Evolutionary conservation across 2,888 invertebrate genomes (phyloP).

Genomic region (Stenodema calcarata): DNA sequence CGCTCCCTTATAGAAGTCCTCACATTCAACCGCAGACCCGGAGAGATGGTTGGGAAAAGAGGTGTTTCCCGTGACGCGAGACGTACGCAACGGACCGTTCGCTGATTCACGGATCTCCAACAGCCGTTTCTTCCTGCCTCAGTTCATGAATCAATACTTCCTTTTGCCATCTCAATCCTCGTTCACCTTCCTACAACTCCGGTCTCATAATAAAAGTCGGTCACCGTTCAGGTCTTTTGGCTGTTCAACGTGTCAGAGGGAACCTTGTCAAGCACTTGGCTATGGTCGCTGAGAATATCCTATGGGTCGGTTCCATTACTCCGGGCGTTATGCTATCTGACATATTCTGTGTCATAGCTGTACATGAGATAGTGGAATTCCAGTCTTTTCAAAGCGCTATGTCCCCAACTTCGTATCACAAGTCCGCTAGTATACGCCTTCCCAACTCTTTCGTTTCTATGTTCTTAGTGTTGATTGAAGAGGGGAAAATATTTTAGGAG

Average conservation of each 20-base stretch:
- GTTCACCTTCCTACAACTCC: neutral
- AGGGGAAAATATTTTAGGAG: too few relatives aligned
- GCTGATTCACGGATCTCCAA: slow-evolving; percentile 6
- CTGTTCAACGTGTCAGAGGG: neutral
- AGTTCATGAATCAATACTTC: slow-evolving; percentile 2
- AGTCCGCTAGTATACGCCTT: too few relatives aligned
- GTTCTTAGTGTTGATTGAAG: too few relatives aligned
- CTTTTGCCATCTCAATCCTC: neutral
- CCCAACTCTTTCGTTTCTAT: too few relatives aligned
- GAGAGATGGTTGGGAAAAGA: neutral
- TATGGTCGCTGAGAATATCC: too few relatives aligned
- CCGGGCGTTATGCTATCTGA: too few relatives aligned
- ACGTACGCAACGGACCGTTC: neutral
- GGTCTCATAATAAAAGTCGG: neutral
- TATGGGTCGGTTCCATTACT: too few relatives aligned
- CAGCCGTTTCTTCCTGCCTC: slow-evolving; percentile 1
- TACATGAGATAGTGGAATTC: too few relatives aligned
- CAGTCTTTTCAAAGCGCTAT: too few relatives aligned
- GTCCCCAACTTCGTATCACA: too few relatives aligned
- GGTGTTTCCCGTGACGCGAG: neutral
- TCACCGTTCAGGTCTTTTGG: neutral
- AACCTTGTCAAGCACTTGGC: neutral
- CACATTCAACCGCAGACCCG: neutral
- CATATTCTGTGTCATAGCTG: too few relatives aligned
- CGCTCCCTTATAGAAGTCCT: too few relatives aligned